These are phyloP conservation scores for Molorchus minor DNA, from an alignment of 2,888 invertebrate species.

Conservation along the genomic window DNA sequence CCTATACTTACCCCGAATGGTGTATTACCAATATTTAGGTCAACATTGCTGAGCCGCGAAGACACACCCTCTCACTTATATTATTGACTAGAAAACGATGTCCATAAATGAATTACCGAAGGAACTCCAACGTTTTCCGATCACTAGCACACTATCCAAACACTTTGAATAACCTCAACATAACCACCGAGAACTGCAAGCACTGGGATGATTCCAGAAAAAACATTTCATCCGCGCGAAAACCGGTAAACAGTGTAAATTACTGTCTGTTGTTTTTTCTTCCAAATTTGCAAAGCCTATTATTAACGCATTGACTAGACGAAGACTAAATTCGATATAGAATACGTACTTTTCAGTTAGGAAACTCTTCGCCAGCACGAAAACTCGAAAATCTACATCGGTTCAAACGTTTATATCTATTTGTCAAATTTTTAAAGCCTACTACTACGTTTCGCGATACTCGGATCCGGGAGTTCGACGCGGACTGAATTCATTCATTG, in stretches of 20 bases:
- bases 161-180: constrained; percentile 14
- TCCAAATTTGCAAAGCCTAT: too few relatives aligned
- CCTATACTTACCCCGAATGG: constrained; percentile 27
- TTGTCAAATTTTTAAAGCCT: constrained; percentile 24
- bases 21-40: constrained; percentile 35
- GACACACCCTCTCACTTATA: constrained; percentile 41
- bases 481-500: constrained; percentile 38
- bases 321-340: too few relatives aligned
- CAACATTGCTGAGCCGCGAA: constrained; percentile 33
- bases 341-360: too few relatives aligned
- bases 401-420: constrained; percentile 25
- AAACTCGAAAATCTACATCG: too few relatives aligned
- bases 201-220: too few relatives aligned
- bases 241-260: too few relatives aligned
- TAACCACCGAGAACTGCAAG: too few relatives aligned
- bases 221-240: too few relatives aligned
- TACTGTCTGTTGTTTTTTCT: too few relatives aligned
- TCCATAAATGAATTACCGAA: constrained; percentile 18
- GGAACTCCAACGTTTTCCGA: constrained; percentile 9
- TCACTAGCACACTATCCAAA: constrained; percentile 12
- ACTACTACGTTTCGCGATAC: constrained; percentile 18
- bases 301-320: too few relatives aligned
- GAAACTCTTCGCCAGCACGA: too few relatives aligned
- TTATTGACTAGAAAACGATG: constrained; percentile 34
- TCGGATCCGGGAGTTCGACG: constrained; percentile 23